phyloP scores from a whole-genome alignment of 1,140 invertebrate species.

The Chymomyza costata region DNA sequence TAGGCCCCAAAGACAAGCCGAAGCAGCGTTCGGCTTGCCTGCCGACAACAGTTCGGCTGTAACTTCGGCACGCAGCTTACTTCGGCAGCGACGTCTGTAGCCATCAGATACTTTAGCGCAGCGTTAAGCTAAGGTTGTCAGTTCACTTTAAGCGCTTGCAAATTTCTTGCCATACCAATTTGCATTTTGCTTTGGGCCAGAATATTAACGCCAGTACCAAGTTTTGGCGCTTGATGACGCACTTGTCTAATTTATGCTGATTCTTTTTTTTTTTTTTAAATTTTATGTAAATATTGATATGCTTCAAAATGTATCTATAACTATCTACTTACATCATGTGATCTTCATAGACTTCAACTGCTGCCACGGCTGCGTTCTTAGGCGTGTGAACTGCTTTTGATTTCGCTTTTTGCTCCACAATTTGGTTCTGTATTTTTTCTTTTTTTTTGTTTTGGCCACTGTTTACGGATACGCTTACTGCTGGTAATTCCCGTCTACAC shows the following conservation, averaged over 20 bases:
- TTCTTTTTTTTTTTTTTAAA: constrained; percentile 2
- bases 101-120: constrained; percentile 19
- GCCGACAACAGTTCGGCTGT: background rate
- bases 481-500: constrained; percentile 45
- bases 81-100: constrained; percentile 3
- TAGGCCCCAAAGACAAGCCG: constrained; percentile 7
- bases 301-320: too few relatives aligned
- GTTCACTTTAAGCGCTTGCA: background rate
- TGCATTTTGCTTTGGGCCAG: background rate
- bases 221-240: constrained; percentile 19
- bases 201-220: constrained; percentile 21
- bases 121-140: constrained; percentile 7
- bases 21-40: constrained; percentile 24
- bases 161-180: too few relatives aligned
- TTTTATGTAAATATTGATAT: too few relatives aligned
- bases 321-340: too few relatives aligned
- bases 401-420: constrained; percentile 26
- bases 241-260: constrained; percentile 27
- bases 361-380: too few relatives aligned
- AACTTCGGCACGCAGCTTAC: constrained; percentile 5
- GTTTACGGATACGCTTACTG: background rate
- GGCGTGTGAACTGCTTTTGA: constrained; percentile 68
- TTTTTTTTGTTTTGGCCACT: constrained; percentile 4
- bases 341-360: too few relatives aligned
- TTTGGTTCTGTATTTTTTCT: constrained; percentile 33